Evolutionary conservation across 2,113 vertebrate genomes (phyloP), one percentile per base, ranked within the genome.

Genomic region (Colaptes auratus): DNA sequence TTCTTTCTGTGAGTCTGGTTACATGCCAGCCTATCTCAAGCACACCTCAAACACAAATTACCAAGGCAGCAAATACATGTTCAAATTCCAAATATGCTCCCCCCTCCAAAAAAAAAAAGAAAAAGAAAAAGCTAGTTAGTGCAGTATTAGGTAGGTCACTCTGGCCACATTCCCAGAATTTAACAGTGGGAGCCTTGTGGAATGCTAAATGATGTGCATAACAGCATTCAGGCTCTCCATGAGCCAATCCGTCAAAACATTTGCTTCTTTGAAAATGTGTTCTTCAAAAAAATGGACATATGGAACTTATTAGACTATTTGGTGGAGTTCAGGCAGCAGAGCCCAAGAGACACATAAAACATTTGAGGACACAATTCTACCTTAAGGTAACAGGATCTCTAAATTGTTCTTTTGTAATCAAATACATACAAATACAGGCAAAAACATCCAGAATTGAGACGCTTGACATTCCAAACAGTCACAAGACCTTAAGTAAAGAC

Each of bases 111-210:
- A 39, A 39, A 39, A 39, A 10, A 39, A 21, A 48, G 6, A 50
- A 50, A 50, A 50, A 50, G 12, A 24, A 21, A 50, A 50, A 71
- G 70, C 96, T 97, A 97, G 97, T 98, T 97, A 93, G 94, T 96
- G 86, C 93, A 95, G 97, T 95, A 95, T 97, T 98, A 98, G 98
- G 97, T 98, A 98, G 96, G 97, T 95, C 95, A 88, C 88, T 95
- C 96, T 98, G 98, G 98, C 98, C 46, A 69, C 55, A 67, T 98
- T 98, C 98, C 98, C 98, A 98, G 98, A 98, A 97, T 97, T 96
- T 97, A 98, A 98, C 98, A 98, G 98, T 98, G 98, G 98, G 97
- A 96, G 98, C 98, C 98, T 98, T 98, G 98, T 98, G 98, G 98
- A 98, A 98, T 98, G 98, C 97, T 98, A 98, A 98, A 98, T 91